Evolutionary conservation across 2,113 vertebrate species (phyloP).

Genomic region (Cygnus atratus): DNA sequence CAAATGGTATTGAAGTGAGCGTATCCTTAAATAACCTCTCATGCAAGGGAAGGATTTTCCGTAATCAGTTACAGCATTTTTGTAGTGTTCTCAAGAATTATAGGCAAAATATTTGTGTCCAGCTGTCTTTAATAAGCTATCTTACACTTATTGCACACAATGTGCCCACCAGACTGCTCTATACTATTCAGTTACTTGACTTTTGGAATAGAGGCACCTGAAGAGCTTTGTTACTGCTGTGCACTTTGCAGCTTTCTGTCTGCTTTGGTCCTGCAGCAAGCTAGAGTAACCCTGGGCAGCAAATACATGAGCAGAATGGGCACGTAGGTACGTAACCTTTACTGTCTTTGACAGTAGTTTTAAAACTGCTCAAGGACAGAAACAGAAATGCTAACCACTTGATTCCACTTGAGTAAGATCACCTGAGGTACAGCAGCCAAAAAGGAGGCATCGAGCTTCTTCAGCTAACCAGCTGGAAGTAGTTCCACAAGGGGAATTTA

Average conservation of each 20-base stretch:
- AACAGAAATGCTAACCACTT: background rate
- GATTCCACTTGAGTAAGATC: background rate
- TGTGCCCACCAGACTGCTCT: background rate
- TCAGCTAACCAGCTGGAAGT: background rate
- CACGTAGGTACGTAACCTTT: background rate
- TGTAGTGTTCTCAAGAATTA: background rate
- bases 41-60: conserved; percentile 43
- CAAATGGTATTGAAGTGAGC: conserved; percentile 40
- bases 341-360: background rate
- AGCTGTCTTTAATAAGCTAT: background rate
- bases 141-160: background rate
- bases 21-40: conserved; percentile 76
- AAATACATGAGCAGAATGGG: background rate
- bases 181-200: background rate
- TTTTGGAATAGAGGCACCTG: background rate
- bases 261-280: background rate
- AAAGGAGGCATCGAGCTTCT: background rate
- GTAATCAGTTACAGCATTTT: conserved; percentile 50
- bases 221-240: background rate
- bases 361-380: background rate
- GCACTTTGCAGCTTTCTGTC: background rate
- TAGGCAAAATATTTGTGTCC: background rate
- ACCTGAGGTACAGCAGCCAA: background rate
- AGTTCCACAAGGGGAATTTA: background rate
- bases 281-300: background rate